These are phyloP conservation scores for Drosophila atripex DNA, from an alignment of 2,888 invertebrate species.

Conservation along the genomic window DNA sequence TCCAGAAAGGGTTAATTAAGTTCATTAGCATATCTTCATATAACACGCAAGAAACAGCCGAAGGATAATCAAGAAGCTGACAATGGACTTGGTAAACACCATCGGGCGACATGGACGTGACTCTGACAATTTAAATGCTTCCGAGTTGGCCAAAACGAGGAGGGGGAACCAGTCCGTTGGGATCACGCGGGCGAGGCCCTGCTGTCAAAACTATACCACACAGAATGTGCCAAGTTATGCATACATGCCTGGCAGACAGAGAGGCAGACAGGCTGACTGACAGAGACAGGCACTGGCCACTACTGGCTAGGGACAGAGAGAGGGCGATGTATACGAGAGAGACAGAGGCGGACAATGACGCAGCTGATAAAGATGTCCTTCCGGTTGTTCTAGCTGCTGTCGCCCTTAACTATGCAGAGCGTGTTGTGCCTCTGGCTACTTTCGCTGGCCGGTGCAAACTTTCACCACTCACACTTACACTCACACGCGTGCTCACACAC, in stretches of 20 bases:
- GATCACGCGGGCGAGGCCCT: constrained; percentile 51
- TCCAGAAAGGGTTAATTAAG: constrained; percentile 25
- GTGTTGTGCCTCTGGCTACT: constrained; percentile 59
- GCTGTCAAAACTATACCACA: constrained; percentile 72
- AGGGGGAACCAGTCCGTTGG: constrained; percentile 23
- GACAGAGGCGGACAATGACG: constrained; percentile 39
- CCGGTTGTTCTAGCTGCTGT: constrained; percentile 43
- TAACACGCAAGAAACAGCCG: constrained; percentile 5
- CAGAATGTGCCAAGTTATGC: constrained; percentile 74
- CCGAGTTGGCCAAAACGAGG: constrained; percentile 1
- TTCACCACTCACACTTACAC: constrained; percentile 54
- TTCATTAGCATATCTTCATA: constrained; percentile 34
- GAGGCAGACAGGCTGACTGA: constrained; percentile 5
- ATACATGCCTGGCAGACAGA: constrained; percentile 29
- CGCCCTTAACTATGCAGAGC: constrained; percentile 64
- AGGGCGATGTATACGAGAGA: constrained; percentile 6
- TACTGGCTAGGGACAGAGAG: background rate
- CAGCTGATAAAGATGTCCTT: constrained; percentile 76
- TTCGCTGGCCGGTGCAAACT: constrained; percentile 67
- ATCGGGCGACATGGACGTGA: constrained; percentile 61
- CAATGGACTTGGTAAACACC: constrained; percentile 64
- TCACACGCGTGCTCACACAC: constrained; percentile 14
- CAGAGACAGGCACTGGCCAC: constrained; percentile 1
- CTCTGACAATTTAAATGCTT: constrained; percentile 63
- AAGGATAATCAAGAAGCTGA: constrained; percentile 60